Evolutionary conservation across 2,797 vertebrate species (phyloP).

Genomic region (Catharus ustulatus): DNA sequence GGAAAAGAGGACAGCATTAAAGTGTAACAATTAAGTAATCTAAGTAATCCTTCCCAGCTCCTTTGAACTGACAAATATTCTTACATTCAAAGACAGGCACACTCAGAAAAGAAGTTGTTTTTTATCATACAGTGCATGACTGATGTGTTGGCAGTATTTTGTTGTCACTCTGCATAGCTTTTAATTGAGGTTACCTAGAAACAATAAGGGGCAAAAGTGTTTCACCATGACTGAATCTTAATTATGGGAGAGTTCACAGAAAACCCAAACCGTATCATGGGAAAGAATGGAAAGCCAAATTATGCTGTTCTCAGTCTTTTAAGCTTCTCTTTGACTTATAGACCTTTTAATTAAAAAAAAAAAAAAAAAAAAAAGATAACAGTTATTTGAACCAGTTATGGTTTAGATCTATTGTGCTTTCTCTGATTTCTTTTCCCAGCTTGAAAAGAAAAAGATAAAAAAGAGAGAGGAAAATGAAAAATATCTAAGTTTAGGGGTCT

Average conservation of each 20-base stretch:
- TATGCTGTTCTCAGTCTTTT: not conserved
- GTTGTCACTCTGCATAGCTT: not conserved
- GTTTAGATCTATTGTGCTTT: not conserved
- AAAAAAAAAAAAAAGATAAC: not conserved
- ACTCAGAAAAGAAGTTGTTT: not conserved
- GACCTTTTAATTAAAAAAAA: not conserved
- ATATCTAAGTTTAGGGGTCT: not conserved
- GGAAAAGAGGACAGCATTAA: not conserved
- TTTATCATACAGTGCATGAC: not conserved
- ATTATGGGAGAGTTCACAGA: not conserved
- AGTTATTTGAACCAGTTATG: not conserved
- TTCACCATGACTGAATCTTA: not conserved
- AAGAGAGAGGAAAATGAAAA: not conserved
- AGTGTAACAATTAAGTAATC: not conserved
- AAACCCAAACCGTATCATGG: not conserved
- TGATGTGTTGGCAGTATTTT: not conserved
- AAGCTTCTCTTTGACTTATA: not conserved
- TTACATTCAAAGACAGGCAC: not conserved
- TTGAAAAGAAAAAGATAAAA: not conserved
- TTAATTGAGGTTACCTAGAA: conserved; percentile 10
- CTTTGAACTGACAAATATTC: not conserved
- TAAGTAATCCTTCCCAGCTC: not conserved
- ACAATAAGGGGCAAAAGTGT: not conserved
- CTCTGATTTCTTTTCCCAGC: not conserved
- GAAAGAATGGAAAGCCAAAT: not conserved